phyloP scores from a whole-genome alignment of 2,797 vertebrate species.

The Pipistrellus kuhlii region DNA sequence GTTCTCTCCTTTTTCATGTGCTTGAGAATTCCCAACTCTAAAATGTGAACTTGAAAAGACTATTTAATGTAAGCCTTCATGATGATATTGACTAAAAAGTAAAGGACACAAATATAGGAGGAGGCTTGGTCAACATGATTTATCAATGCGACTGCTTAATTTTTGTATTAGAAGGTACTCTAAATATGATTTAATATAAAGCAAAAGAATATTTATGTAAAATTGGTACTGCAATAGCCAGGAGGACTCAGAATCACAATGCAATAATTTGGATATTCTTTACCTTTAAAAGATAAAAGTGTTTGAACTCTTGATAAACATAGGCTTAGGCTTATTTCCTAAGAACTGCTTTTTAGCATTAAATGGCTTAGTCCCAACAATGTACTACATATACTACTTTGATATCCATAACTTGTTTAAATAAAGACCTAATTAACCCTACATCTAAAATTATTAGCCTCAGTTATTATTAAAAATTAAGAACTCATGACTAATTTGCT shows the following conservation, averaged over 20 bases:
- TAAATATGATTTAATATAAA: slow-evolving; percentile 31
- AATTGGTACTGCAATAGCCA: slow-evolving; percentile 22
- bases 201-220: background rate
- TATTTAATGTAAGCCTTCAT: slow-evolving; percentile 3
- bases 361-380: slow-evolving; percentile 32
- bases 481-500: slow-evolving; percentile 41
- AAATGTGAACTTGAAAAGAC: slow-evolving; percentile 36
- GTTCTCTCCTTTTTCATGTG: background rate
- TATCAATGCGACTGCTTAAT: slow-evolving; percentile 19
- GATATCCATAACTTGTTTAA: slow-evolving; percentile 60
- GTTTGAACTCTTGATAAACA: slow-evolving; percentile 18
- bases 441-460: slow-evolving; percentile 49
- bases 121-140: background rate
- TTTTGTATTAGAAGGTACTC: background rate
- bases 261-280: background rate
- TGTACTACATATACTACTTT: slow-evolving; percentile 9
- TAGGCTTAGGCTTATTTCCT: slow-evolving; percentile 1
- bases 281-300: slow-evolving; percentile 36
- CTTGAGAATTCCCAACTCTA: background rate
- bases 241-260: background rate
- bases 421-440: background rate
- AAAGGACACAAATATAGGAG: slow-evolving; percentile 30
- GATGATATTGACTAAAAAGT: background rate
- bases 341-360: slow-evolving; percentile 38
- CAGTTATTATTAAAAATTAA: slow-evolving; percentile 46